These are phyloP conservation scores for Pluvianellus socialis DNA, from an alignment of 2,113 vertebrate genomes.

Conservation along the genomic window DNA sequence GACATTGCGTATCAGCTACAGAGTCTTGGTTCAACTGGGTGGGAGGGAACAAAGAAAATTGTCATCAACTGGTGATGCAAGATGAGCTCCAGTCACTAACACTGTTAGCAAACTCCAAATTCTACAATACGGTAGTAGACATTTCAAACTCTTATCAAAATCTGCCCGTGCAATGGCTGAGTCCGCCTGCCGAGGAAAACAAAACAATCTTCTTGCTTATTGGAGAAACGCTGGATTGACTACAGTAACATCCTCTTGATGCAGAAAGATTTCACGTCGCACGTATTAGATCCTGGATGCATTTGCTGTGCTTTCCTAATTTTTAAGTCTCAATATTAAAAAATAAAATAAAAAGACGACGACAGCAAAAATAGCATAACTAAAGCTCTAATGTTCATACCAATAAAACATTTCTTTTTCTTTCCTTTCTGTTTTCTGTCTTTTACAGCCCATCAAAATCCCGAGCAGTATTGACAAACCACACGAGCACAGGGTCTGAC, in stretches of 20 bases:
- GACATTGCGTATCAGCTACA: slow-evolving; percentile 89
- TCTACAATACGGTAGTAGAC: slow-evolving; percentile 70
- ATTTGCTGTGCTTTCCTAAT: slow-evolving; percentile 66
- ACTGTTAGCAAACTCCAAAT: slow-evolving; percentile 79
- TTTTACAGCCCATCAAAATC: slow-evolving; percentile 66
- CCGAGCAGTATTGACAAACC: slow-evolving; percentile 76
- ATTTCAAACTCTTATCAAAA: slow-evolving; percentile 73
- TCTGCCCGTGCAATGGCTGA: slow-evolving; percentile 64
- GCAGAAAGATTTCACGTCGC: slow-evolving; percentile 75
- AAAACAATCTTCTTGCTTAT: slow-evolving; percentile 71
- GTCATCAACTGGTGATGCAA: slow-evolving; percentile 83
- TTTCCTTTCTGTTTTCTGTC: slow-evolving; percentile 28
- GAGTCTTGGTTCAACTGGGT: slow-evolving; percentile 84
- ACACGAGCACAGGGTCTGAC: slow-evolving; percentile 63
- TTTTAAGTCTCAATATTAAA: slow-evolving; percentile 38
- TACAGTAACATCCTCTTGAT: slow-evolving; percentile 66
- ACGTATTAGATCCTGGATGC: slow-evolving; percentile 70
- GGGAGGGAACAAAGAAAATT: slow-evolving; percentile 83
- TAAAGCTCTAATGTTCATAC: slow-evolving; percentile 34
- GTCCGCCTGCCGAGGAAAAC: slow-evolving; percentile 72
- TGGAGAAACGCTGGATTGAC: slow-evolving; percentile 71
- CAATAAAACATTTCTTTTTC: slow-evolving; percentile 42
- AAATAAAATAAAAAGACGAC: slow-evolving; percentile 36
- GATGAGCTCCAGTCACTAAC: slow-evolving; percentile 79
- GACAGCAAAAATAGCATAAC: slow-evolving; percentile 18